phyloP scores from a whole-genome alignment of 2,888 invertebrate genomes.

The Teleiodes luculella region DNA sequence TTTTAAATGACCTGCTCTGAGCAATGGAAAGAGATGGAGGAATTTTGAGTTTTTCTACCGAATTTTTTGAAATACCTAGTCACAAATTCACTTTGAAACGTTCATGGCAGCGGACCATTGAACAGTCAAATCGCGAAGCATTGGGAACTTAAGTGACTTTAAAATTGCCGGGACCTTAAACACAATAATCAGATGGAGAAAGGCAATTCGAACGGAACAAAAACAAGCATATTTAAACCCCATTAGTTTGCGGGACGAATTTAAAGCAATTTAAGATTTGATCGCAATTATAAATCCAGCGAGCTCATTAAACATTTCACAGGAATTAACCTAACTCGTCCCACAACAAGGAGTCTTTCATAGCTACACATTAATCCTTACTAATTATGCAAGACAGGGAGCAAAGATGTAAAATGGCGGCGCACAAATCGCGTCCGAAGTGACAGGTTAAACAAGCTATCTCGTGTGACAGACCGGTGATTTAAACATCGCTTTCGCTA shows the following conservation, averaged over 20 bases:
- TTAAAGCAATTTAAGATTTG: conserved; percentile 12
- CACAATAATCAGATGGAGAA: conserved; percentile 8
- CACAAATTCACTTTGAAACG: neutral
- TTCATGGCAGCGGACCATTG: neutral
- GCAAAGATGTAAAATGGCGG: conserved; percentile 73
- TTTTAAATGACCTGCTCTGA: no score
- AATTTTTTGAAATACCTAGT: neutral
- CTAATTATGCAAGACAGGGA: conserved; percentile 75
- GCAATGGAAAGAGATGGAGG: no score
- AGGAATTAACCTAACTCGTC: conserved; percentile 52
- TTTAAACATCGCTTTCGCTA: conserved; percentile 60
- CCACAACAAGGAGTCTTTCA: conserved; percentile 66
- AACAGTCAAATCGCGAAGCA: neutral
- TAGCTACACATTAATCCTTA: conserved; percentile 70
- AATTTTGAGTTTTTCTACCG: no score
- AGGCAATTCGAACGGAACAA: conserved; percentile 5
- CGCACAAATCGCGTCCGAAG: conserved; percentile 71
- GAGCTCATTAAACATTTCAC: conserved; percentile 16
- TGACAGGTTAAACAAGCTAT: conserved; percentile 75
- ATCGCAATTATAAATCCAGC: conserved; percentile 15
- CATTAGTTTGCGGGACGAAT: conserved; percentile 9
- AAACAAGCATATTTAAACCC: conserved; percentile 9
- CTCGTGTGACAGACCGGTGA: conserved; percentile 71
- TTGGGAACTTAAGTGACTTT: conserved; percentile 5
- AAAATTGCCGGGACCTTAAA: conserved; percentile 5